A percentile compares a stretch with the other conserved stretches of the same genome.
Conservation (phyloP, 2,888 invertebrate genomes). For the Cephonodes hylas region DNA sequence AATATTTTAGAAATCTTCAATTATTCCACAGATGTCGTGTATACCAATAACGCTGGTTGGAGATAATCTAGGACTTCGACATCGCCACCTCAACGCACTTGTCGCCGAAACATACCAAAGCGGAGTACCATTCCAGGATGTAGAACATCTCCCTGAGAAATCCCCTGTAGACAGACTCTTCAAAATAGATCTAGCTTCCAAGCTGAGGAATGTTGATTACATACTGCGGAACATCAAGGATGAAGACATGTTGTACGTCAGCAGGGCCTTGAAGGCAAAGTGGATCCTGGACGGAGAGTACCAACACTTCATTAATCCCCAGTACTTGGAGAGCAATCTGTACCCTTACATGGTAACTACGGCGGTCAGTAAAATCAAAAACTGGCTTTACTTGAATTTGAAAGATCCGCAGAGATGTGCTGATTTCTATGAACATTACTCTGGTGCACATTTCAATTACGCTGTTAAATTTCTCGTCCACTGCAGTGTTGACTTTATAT, state of each 20-base stretch:
- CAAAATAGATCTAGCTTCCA: constrained; percentile 59
- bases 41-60: constrained; percentile 45
- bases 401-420: constrained; percentile 23
- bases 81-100: constrained; percentile 42
- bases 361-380: constrained; percentile 34
- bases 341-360: constrained; percentile 55
- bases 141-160: constrained; percentile 32
- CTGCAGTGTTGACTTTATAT: constrained; percentile 18
- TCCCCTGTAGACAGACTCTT: constrained; percentile 51
- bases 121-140: constrained; percentile 13
- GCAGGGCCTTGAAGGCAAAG: constrained; percentile 50
- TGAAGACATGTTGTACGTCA: constrained; percentile 59
- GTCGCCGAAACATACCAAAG: constrained; percentile 32
- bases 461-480: constrained; percentile 29
- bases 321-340: constrained; percentile 47
- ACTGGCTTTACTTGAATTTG: constrained; percentile 25
- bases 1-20: too few species aligned
- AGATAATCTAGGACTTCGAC: constrained; percentile 47
- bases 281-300: constrained; percentile 51
- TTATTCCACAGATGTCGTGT: constrained; percentile 30
- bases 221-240: constrained; percentile 52
- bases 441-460: constrained; percentile 18
- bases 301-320: constrained; percentile 47
- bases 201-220: constrained; percentile 45
- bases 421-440: constrained; percentile 30